Percentiles rank a stretch among this genome's conserved stretches.
Evolutionary conservation across 2,888 invertebrate genomes (phyloP).

Genomic region (Dynastes tityus): DNA sequence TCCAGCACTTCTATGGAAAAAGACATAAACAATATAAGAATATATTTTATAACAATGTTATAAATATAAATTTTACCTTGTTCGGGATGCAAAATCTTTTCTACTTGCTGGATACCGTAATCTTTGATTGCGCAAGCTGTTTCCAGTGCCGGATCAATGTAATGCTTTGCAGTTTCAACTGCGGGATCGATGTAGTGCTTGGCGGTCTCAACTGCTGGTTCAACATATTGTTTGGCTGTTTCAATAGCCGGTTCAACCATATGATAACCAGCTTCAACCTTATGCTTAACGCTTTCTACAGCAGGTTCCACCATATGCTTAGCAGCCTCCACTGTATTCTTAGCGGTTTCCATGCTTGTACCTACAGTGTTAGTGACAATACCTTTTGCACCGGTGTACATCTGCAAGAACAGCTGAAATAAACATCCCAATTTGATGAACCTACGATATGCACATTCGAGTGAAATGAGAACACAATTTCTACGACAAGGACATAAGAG

Average conservation of each 20-base stretch:
- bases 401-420: conserved; percentile 67
- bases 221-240: conserved; percentile 52
- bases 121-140: conserved; percentile 62
- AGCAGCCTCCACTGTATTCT: conserved; percentile 59
- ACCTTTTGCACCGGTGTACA: conserved; percentile 68
- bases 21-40: no score
- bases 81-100: conserved; percentile 59
- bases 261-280: conserved; percentile 59
- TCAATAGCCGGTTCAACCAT: conserved; percentile 58
- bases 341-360: conserved; percentile 64
- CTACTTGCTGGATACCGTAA: conserved; percentile 63
- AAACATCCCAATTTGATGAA: conserved; percentile 53
- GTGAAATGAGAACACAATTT: conserved; percentile 21
- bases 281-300: conserved; percentile 55
- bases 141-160: conserved; percentile 55
- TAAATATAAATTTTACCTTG: conserved; percentile 12
- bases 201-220: conserved; percentile 61
- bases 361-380: conserved; percentile 66
- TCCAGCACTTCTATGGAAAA: conserved; percentile 17
- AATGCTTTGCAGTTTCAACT: conserved; percentile 55
- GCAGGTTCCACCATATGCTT: conserved; percentile 57
- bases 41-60: no score
- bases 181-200: conserved; percentile 57
- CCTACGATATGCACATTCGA: conserved; percentile 1
- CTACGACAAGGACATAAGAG: conserved; percentile 16